phyloP scores from a whole-genome alignment of 2,113 vertebrate species.

The Crypturellus undulatus region DNA sequence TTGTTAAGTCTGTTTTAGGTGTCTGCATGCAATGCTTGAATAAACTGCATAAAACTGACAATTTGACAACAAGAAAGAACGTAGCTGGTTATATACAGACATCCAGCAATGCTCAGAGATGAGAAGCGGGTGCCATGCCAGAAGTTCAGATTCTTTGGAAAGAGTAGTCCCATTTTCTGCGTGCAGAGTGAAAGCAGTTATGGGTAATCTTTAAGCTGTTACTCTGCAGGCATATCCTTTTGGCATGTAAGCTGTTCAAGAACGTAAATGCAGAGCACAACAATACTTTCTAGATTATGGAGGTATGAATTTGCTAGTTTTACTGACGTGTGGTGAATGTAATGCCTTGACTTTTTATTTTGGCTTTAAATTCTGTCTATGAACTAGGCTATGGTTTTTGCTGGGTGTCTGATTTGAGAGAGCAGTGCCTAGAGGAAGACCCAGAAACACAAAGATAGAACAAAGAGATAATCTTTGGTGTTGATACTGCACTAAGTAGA shows the following conservation, averaged over 20 bases:
- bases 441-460: background rate
- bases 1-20: constrained; percentile 34
- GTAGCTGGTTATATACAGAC: background rate
- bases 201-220: background rate
- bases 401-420: background rate
- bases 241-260: background rate
- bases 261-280: background rate
- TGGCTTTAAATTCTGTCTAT: background rate
- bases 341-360: background rate
- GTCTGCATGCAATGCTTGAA: background rate
- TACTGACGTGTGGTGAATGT: background rate
- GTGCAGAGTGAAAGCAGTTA: background rate
- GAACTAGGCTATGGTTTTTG: background rate
- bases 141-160: background rate
- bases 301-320: background rate
- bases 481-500: fast-evolving
- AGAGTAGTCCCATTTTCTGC: background rate
- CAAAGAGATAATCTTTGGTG: background rate
- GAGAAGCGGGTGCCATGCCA: background rate
- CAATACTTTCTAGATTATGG: constrained; percentile 2
- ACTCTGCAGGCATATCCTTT: background rate
- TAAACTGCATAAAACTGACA: background rate
- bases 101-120: background rate
- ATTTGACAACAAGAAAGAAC: background rate
- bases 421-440: background rate